Percentiles rank a stretch among this genome's conserved stretches.
These are phyloP conservation scores for Ianthella basta DNA, from an alignment of 37 sponge, comb jelly and placozoan genomes.

Conservation along the genomic window DNA sequence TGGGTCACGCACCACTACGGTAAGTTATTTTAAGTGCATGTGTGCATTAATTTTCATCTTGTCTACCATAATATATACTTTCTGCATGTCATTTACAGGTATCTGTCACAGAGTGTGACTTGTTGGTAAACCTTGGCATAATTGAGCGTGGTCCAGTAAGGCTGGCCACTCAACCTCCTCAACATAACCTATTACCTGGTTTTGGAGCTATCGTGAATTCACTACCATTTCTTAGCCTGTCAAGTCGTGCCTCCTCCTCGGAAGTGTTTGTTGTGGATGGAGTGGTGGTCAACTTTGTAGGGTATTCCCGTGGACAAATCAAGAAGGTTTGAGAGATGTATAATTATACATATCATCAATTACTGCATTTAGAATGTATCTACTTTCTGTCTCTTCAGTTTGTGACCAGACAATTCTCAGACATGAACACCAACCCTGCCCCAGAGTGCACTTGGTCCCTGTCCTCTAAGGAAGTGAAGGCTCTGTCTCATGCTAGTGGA, in stretches of 20 bases:
- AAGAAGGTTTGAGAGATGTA: not conserved
- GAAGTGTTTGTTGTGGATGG: conserved; percentile 3
- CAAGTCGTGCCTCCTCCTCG: not conserved
- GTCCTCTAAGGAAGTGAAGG: conserved; percentile 35
- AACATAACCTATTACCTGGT: not conserved
- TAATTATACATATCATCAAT: too few species aligned
- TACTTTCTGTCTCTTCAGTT: not conserved
- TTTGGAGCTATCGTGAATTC: not conserved
- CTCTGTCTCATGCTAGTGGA: conserved; percentile 45
- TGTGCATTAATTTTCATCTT: not conserved
- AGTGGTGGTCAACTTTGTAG: not conserved
- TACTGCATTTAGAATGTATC: too few species aligned
- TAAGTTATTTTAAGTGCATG: not conserved
- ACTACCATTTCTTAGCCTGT: not conserved
- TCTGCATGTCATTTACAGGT: too few species aligned
- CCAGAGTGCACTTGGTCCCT: conserved; percentile 32
- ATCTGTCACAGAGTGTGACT: not conserved
- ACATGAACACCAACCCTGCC: not conserved
- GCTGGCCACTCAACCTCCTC: not conserved
- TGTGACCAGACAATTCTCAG: not conserved
- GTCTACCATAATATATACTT: not conserved
- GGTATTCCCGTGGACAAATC: not conserved
- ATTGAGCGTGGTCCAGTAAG: not conserved
- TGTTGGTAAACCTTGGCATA: not conserved
- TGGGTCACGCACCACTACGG: not conserved